These are phyloP conservation scores for Myodes glareolus DNA, from an alignment of 2,113 vertebrate genomes.

Conservation along the genomic window DNA sequence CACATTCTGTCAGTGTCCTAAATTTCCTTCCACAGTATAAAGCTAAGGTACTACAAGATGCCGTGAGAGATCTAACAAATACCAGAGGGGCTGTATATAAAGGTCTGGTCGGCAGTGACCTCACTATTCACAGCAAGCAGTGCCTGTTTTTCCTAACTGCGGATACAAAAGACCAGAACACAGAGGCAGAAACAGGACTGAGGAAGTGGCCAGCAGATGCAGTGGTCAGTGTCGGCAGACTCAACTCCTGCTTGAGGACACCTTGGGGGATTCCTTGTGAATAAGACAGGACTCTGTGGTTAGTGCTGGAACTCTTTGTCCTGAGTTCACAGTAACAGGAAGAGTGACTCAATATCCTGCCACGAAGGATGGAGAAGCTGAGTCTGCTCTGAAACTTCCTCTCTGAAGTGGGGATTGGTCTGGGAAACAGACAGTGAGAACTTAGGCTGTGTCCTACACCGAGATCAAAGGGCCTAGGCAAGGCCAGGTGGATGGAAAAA, in stretches of 20 bases:
- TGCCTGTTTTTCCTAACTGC: not conserved
- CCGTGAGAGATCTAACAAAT: too few relatives aligned
- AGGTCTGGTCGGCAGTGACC: not conserved
- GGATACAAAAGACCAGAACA: not conserved
- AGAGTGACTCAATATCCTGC: slow-evolving; percentile 70
- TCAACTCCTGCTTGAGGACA: not conserved
- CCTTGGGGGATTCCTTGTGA: not conserved
- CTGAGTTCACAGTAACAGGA: slow-evolving; percentile 61
- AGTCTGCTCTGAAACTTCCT: slow-evolving; percentile 66
- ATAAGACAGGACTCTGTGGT: slow-evolving; percentile 38
- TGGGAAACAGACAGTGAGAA: slow-evolving; percentile 17
- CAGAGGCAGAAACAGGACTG: rapidly evolving
- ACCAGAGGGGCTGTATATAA: not conserved
- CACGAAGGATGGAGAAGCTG: slow-evolving; percentile 56
- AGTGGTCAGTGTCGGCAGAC: rapidly evolving
- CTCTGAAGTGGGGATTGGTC: not conserved
- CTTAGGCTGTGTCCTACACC: not conserved
- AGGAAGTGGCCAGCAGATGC: rapidly evolving
- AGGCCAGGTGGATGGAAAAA: not conserved
- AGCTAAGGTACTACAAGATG: not conserved
- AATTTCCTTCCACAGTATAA: not conserved
- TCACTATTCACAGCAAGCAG: too few relatives aligned
- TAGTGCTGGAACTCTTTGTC: slow-evolving; percentile 62
- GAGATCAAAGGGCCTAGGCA: not conserved
- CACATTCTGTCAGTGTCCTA: not conserved